These are phyloP conservation scores for Saxicola maurus DNA, from an alignment of 2,797 vertebrate species.

Conservation along the genomic window DNA sequence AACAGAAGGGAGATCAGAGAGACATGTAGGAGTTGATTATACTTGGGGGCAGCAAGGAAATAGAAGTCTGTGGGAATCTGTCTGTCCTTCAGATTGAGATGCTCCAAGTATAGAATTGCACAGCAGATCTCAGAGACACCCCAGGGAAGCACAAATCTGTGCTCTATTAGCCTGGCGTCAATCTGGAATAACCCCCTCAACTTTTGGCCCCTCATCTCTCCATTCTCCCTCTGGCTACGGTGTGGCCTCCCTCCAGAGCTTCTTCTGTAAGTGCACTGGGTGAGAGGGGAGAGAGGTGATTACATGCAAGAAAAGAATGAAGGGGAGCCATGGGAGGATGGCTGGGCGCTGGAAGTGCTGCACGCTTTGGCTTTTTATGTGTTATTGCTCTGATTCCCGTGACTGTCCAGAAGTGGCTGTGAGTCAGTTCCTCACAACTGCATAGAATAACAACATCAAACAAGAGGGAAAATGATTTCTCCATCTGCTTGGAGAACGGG, in stretches of 20 bases:
- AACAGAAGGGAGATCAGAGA: not conserved
- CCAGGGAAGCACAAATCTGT: not conserved
- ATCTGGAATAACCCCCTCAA: not conserved
- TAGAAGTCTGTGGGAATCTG: not conserved
- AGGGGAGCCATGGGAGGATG: not conserved
- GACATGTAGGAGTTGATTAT: not conserved
- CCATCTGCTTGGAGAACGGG: slow-evolving; percentile 32
- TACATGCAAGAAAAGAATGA: slow-evolving; percentile 23
- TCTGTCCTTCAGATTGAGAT: not conserved
- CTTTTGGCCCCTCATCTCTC: not conserved
- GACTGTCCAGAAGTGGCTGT: slow-evolving; percentile 28
- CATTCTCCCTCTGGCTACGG: not conserved
- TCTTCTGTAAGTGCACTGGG: not conserved
- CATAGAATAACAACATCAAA: slow-evolving; percentile 47
- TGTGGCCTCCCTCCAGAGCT: not conserved
- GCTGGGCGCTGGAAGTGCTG: not conserved
- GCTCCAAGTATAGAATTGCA: not conserved
- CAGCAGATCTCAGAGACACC: not conserved
- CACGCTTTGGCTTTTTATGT: slow-evolving; percentile 37
- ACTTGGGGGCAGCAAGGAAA: not conserved
- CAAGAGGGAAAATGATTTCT: slow-evolving; percentile 44
- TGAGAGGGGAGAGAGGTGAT: slow-evolving; percentile 6
- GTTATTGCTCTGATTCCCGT: slow-evolving; percentile 26
- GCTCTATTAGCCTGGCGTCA: not conserved
- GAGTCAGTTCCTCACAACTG: slow-evolving; percentile 53